phyloP scores from a whole-genome alignment of 2,797 vertebrate genomes.

The Sebastes flavidus region DNA sequence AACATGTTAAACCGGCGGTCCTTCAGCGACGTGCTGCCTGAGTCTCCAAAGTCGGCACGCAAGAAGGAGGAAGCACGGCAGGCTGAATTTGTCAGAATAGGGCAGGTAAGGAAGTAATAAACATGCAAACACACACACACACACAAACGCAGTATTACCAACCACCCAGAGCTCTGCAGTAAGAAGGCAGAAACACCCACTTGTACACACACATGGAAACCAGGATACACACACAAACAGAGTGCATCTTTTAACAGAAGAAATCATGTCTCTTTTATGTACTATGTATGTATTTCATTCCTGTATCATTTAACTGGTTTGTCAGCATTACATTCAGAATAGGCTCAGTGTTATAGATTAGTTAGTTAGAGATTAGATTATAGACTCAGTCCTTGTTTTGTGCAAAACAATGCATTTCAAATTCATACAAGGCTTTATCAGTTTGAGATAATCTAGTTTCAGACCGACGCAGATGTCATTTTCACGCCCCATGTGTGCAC shows the following conservation, averaged over 20 bases:
- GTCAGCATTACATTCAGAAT: neutral
- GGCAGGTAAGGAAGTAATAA: constrained; percentile 85
- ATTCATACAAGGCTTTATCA: neutral
- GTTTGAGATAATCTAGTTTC: neutral
- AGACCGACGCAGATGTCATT: no score
- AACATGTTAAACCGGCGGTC: constrained; percentile 98
- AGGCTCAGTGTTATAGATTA: neutral
- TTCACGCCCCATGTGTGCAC: no score
- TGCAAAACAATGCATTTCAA: neutral
- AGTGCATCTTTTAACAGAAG: neutral
- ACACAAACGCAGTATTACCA: neutral
- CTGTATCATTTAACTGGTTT: neutral
- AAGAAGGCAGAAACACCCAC: neutral
- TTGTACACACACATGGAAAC: neutral
- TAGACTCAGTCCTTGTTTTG: neutral
- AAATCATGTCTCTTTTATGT: neutral
- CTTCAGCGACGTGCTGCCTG: constrained; percentile 96
- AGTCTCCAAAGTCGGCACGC: constrained; percentile 95
- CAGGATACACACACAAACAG: neutral
- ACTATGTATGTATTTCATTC: neutral
- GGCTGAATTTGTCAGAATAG: constrained; percentile 95
- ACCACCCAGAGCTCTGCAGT: neutral
- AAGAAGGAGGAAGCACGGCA: constrained; percentile 98
- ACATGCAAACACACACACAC: neutral
- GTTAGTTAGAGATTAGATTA: no score